phyloP scores from a whole-genome alignment of 2,888 invertebrate species.

The Cantharis rustica region DNA sequence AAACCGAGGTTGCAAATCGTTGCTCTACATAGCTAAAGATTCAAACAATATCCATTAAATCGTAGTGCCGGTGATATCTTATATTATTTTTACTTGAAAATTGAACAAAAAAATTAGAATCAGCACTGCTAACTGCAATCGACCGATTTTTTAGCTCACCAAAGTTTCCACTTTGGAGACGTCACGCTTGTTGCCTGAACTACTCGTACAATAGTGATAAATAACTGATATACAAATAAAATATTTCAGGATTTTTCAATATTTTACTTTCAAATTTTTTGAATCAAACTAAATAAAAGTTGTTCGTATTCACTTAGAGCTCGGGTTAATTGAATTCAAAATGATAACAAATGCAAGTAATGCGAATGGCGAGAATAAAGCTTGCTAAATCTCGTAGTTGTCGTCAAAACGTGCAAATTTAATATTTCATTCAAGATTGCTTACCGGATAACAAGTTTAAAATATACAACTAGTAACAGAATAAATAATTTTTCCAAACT shows the following conservation, averaged over 20 bases:
- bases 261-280: not conserved
- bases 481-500: not conserved
- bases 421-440: not conserved
- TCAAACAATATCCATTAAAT: not conserved
- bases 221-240: not conserved
- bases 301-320: not conserved
- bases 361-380: not conserved
- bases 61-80: not conserved
- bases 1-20: not conserved
- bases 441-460: not conserved
- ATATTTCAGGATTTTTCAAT: not conserved
- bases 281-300: not conserved
- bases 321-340: not conserved
- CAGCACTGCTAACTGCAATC: not conserved
- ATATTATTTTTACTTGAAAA: not conserved
- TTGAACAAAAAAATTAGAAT: not conserved
- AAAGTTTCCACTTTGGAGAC: not conserved
- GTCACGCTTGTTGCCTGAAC: not conserved
- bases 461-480: not conserved
- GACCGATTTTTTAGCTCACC: not conserved
- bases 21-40: not conserved
- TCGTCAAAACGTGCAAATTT: not conserved
- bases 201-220: not conserved
- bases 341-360: not conserved
- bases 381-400: not conserved